Evolutionary conservation across 2,797 vertebrate species (phyloP).

Genomic region (Phoebastria nigripes): DNA sequence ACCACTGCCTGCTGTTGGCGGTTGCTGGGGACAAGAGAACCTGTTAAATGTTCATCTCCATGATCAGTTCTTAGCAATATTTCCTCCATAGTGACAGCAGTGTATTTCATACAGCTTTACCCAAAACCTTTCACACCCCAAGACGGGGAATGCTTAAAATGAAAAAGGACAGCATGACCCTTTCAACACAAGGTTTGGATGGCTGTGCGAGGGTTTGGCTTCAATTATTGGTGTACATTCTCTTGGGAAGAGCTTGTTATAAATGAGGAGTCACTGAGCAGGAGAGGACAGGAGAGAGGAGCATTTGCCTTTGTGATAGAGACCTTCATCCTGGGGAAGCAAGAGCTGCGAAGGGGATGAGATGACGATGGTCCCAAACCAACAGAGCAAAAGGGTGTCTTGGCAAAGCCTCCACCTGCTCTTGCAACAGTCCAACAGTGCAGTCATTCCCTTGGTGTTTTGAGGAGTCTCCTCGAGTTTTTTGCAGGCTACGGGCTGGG

Average conservation of each 20-base stretch:
- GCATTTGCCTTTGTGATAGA: not conserved
- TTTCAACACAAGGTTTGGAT: not conserved
- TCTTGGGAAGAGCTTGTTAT: not conserved
- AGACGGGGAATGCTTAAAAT: not conserved
- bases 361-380: not conserved
- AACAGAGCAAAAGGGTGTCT: not conserved
- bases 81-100: not conserved
- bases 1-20: not conserved
- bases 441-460: not conserved
- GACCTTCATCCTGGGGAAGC: not conserved
- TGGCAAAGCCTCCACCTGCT: not conserved
- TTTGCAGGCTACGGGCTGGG: not conserved
- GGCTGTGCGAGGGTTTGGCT: not conserved
- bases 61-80: not conserved
- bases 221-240: not conserved
- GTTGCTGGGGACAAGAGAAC: not conserved
- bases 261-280: not conserved
- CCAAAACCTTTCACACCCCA: not conserved
- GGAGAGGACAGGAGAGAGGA: not conserved
- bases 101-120: not conserved
- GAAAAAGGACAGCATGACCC: not conserved
- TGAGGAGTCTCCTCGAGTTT: not conserved
- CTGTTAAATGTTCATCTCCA: not conserved
- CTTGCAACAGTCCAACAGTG: not conserved
- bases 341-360: not conserved